phyloP scores from a whole-genome alignment of 2,113 vertebrate species.

The Chaenogobius annularis region DNA sequence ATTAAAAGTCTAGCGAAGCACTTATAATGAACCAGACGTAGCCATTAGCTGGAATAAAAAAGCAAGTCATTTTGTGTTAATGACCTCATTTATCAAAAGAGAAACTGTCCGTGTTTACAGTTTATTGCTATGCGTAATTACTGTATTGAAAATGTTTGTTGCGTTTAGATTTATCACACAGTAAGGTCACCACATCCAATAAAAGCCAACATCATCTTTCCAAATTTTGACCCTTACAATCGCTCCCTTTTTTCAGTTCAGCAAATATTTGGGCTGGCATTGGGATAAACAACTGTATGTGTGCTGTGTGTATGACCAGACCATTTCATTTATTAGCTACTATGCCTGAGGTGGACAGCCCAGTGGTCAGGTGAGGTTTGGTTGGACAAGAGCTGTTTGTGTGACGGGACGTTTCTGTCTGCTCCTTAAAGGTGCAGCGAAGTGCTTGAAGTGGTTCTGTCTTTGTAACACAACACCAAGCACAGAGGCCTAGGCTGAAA shows the following conservation, averaged over 20 bases:
- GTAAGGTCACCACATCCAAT: background rate
- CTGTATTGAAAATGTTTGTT: background rate
- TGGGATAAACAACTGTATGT: background rate
- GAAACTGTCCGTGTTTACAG: background rate
- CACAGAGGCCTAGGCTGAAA: background rate
- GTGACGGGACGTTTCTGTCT: background rate
- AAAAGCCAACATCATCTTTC: background rate
- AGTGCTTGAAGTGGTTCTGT: background rate
- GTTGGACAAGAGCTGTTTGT: background rate
- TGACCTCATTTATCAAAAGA: constrained; percentile 7
- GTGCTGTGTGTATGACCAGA: too few relatives aligned
- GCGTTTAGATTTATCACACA: background rate
- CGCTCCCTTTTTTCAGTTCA: background rate
- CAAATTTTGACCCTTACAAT: background rate
- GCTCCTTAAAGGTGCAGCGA: background rate
- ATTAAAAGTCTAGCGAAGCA: constrained; percentile 2
- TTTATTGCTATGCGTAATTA: background rate
- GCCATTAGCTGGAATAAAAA: background rate
- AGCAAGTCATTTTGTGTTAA: background rate
- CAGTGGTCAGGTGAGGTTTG: background rate
- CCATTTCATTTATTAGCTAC: background rate
- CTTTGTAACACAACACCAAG: background rate
- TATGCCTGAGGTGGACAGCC: background rate
- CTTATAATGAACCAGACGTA: background rate
- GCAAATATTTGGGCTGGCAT: background rate